Percentiles rank a stretch among this genome's conserved stretches.
These are phyloP conservation scores for Colossoma macropomum DNA, from an alignment of 2,113 vertebrate genomes.

Conservation along the genomic window DNA sequence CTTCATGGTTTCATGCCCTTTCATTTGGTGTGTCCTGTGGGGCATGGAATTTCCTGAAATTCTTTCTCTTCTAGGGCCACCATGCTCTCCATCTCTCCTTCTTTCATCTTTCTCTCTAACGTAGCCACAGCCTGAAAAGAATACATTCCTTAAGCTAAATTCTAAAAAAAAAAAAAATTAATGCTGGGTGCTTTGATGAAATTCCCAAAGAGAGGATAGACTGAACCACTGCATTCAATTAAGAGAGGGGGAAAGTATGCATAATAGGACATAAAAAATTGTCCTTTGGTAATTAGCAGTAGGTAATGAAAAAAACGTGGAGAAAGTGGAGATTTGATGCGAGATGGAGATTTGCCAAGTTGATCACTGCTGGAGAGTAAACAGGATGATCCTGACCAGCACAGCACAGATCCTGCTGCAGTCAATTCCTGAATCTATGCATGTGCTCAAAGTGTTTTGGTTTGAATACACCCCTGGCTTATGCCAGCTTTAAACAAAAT, in stretches of 20 bases:
- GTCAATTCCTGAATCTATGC: constrained; percentile 28
- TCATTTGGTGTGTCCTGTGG: no score
- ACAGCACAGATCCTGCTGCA: not conserved
- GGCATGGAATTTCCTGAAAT: no score
- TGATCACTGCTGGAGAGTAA: constrained; percentile 6
- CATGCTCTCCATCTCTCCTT: no score
- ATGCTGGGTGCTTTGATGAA: constrained; percentile 14
- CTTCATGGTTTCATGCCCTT: no score
- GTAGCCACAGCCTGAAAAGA: no score
- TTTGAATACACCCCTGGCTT: not conserved
- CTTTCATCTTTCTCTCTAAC: no score
- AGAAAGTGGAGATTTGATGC: not conserved
- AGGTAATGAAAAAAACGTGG: constrained; percentile 16
- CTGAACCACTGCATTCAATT: constrained; percentile 23
- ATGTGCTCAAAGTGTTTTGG: constrained; percentile 2
- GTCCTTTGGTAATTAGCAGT: not conserved
- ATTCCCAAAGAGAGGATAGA: constrained; percentile 6
- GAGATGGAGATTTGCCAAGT: constrained; percentile 1
- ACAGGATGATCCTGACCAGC: not conserved
- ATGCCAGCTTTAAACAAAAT: constrained; percentile 29
- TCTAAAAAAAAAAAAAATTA: no score
- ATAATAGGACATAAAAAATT: constrained; percentile 13
- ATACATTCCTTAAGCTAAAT: no score
- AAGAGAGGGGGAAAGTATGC: not conserved
- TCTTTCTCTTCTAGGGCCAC: no score